A percentile compares a stretch with the other conserved stretches of the same genome.
Evolutionary conservation across 2,113 vertebrate species (phyloP).

Genomic region (Sphaerodactylus townsendi): DNA sequence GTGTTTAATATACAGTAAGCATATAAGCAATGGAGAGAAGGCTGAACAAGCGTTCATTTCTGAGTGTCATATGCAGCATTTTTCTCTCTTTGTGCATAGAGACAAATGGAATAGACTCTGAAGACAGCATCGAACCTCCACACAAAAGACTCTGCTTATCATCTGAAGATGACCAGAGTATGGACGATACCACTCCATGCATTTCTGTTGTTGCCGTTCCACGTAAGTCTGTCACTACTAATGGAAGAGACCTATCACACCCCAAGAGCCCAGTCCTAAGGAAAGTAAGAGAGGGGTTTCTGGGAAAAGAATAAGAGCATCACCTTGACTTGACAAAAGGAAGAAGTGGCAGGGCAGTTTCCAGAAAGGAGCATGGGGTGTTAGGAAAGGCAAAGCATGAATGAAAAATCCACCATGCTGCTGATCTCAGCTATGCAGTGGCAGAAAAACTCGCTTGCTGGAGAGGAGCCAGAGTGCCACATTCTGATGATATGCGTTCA

Average conservation of each 20-base stretch:
- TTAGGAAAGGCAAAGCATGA: background rate
- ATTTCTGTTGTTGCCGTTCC: constrained; percentile 94
- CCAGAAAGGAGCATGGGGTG: background rate
- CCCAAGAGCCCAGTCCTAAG: background rate
- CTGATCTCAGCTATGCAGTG: background rate
- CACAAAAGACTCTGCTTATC: constrained; percentile 91
- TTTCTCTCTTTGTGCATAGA: constrained; percentile 66
- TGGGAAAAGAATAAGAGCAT: background rate
- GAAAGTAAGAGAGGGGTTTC: background rate
- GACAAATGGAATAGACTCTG: constrained; percentile 81
- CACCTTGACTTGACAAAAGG: background rate
- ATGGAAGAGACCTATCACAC: background rate
- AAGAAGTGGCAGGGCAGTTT: background rate
- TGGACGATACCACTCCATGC: constrained; percentile 77
- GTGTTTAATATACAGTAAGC: background rate
- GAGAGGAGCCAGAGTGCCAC: background rate
- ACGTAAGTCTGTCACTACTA: constrained; percentile 75
- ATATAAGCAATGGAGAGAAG: background rate
- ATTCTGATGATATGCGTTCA: too few relatives aligned
- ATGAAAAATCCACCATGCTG: background rate
- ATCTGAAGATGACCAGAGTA: constrained; percentile 84
- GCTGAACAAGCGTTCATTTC: background rate
- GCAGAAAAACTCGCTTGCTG: background rate
- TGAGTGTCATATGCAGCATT: background rate
- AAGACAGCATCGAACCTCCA: constrained; percentile 84